phyloP scores from a whole-genome alignment of 2,797 vertebrate genomes.

The Liasis olivaceus region DNA sequence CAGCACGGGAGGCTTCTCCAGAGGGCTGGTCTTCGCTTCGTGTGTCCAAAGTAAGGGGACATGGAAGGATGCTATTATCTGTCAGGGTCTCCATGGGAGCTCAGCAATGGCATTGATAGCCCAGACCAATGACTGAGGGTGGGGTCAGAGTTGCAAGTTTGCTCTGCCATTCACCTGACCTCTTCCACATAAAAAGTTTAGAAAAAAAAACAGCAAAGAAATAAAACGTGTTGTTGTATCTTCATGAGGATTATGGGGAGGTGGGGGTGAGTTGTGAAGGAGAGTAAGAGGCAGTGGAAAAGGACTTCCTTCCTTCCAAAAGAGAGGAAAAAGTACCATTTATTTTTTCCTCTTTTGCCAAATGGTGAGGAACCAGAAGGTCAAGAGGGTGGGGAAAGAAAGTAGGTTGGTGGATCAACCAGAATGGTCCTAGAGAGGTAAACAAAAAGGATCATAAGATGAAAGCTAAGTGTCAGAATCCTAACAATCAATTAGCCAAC shows the following conservation, averaged over 20 bases:
- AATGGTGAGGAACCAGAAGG: not conserved
- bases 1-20: not conserved
- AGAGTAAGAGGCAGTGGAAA: not conserved
- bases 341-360: not conserved
- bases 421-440: not conserved
- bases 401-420: not conserved
- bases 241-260: not conserved
- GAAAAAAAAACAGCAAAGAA: not conserved
- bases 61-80: not conserved
- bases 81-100: not conserved
- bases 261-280: not conserved
- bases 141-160: not conserved
- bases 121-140: not conserved
- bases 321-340: not conserved
- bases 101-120: too few relatives aligned
- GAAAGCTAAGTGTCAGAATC: not conserved
- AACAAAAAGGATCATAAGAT: not conserved
- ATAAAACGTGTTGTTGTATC: not conserved
- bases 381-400: not conserved
- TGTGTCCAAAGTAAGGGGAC: not conserved
- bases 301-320: not conserved
- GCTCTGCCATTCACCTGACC: not conserved
- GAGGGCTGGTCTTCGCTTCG: not conserved
- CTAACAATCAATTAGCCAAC: too few relatives aligned
- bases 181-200: not conserved